phyloP scores from a whole-genome alignment of 2,797 vertebrate species.

The Leptatherina wallacei region DNA sequence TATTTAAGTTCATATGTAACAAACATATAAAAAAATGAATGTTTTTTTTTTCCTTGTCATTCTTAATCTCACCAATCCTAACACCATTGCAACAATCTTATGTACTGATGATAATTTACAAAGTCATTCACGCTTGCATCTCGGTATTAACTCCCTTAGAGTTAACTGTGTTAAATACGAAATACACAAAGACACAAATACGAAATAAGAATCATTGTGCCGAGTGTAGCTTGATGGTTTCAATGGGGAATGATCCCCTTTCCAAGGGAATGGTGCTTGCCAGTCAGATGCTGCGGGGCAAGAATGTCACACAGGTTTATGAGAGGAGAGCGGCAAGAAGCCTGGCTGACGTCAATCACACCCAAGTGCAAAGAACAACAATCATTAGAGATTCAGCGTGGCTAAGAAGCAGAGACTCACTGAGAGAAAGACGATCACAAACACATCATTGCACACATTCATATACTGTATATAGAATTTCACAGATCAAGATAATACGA shows the following conservation, averaged over 20 bases:
- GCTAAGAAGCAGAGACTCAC: slow-evolving; percentile 34
- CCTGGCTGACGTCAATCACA: slow-evolving; percentile 78
- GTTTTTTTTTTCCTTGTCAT: not conserved
- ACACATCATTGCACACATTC: slow-evolving; percentile 11
- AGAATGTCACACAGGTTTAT: slow-evolving; percentile 63
- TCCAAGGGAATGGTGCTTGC: slow-evolving; percentile 34
- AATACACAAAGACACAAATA: slow-evolving; percentile 41
- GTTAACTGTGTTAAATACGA: not conserved
- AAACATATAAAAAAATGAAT: not conserved
- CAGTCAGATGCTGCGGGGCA: slow-evolving; percentile 44
- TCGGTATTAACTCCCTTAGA: slow-evolving; percentile 4
- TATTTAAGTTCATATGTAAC: not conserved
- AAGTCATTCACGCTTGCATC: slow-evolving; percentile 27
- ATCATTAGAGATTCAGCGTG: slow-evolving; percentile 68
- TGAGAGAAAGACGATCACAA: slow-evolving; percentile 6
- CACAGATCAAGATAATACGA: not conserved
- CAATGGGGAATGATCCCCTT: slow-evolving; percentile 42
- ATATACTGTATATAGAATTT: slow-evolving; percentile 4
- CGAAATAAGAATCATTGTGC: slow-evolving; percentile 34
- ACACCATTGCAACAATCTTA: slow-evolving; percentile 5
- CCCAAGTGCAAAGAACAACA: slow-evolving; percentile 70
- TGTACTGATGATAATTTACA: slow-evolving; percentile 3
- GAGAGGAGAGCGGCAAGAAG: slow-evolving; percentile 52
- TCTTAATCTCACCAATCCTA: slow-evolving; percentile 10
- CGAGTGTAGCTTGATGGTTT: slow-evolving; percentile 13